These are phyloP conservation scores for Rousettus madagascariensis DNA, from an alignment of 2,797 vertebrate genomes.

Conservation along the genomic window DNA sequence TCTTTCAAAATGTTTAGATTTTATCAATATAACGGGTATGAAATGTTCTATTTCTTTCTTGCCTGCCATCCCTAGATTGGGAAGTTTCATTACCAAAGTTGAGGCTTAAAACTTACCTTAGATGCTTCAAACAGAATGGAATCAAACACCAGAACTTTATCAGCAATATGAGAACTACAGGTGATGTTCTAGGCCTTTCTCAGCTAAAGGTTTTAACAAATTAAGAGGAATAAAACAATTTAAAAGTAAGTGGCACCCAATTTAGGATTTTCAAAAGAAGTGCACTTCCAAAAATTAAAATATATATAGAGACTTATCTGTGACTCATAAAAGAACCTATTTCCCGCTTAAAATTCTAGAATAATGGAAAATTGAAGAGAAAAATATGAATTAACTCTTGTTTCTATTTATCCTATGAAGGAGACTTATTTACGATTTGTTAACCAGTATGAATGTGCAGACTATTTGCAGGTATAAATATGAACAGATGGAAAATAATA, in stretches of 20 bases:
- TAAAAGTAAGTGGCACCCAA: not conserved
- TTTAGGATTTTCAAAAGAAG: not conserved
- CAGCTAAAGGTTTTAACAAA: not conserved
- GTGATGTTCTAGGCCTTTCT: not conserved
- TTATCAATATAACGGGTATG: not conserved
- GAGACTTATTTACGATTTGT: not conserved
- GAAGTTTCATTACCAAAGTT: not conserved
- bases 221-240: not conserved
- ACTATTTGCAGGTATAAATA: conserved; percentile 16
- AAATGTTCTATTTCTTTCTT: conserved; percentile 26
- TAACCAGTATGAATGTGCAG: not conserved
- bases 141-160: not conserved
- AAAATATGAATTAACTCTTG: not conserved
- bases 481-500: not conserved
- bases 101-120: not conserved
- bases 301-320: not conserved
- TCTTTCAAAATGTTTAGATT: conserved; percentile 27
- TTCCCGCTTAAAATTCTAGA: not conserved
- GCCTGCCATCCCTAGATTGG: not conserved
- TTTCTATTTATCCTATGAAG: not conserved
- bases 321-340: not conserved
- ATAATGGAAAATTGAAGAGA: not conserved
- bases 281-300: not conserved
- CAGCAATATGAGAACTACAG: conserved; percentile 29
- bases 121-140: not conserved